Conservation (phyloP, 2,888 invertebrate species). For the Melanophora roralis region DNA sequence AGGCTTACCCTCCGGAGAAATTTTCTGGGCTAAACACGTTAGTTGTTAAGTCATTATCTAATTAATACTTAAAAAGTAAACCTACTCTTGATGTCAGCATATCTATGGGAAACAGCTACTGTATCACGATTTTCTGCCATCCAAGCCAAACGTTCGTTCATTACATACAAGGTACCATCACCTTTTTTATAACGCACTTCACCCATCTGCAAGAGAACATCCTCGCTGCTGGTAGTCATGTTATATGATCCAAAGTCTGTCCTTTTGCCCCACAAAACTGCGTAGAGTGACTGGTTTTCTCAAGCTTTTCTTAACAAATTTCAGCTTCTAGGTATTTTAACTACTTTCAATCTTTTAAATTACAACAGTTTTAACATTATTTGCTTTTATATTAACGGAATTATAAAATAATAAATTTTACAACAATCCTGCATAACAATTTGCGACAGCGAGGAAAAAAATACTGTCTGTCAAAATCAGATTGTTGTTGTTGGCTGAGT, state of each 20-base stretch:
- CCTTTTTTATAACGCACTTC: slow-evolving; percentile 97
- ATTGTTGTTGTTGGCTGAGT: not conserved
- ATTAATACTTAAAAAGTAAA: not conserved
- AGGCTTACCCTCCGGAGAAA: slow-evolving; percentile 96
- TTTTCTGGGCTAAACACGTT: slow-evolving; percentile 89
- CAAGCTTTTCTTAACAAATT: no score
- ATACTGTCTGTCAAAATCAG: slow-evolving; percentile 22
- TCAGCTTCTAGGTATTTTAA: no score
- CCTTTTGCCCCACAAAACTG: no score
- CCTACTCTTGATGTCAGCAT: slow-evolving; percentile 96
- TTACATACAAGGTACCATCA: slow-evolving; percentile 94
- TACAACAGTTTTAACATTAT: not conserved
- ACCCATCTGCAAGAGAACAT: slow-evolving; percentile 93
- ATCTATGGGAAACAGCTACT: slow-evolving; percentile 94
- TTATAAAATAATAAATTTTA: not conserved
- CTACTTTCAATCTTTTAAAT: not conserved
- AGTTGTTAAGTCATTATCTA: not conserved
- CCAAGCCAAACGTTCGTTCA: slow-evolving; percentile 97
- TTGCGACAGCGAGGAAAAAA: slow-evolving; percentile 6
- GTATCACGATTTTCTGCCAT: slow-evolving; percentile 95
- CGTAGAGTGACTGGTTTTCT: no score
- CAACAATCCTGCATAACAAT: not conserved
- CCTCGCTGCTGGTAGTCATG: slow-evolving; percentile 95
- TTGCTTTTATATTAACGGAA: not conserved
- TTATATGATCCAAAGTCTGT: not conserved